Evolutionary conservation across 2,797 vertebrate genomes (phyloP).

Genomic region (Falco berigora): DNA sequence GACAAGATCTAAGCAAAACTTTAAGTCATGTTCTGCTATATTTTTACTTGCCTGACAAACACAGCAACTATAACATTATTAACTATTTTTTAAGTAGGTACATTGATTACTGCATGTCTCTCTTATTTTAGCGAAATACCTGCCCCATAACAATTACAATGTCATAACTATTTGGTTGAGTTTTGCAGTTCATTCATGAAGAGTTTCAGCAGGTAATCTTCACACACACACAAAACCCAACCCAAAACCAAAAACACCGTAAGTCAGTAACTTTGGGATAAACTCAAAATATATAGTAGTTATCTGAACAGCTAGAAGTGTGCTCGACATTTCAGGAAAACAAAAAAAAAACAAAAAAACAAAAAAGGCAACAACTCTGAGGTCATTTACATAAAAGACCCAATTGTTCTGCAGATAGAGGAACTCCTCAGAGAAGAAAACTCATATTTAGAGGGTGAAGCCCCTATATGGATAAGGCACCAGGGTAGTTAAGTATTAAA

Average conservation of each 20-base stretch:
- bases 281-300: not conserved
- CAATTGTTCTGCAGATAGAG: not conserved
- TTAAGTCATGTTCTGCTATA: not conserved
- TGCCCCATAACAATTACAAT: not conserved
- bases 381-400: not conserved
- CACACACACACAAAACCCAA: not conserved
- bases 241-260: not conserved
- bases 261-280: not conserved
- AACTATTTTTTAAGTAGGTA: not conserved
- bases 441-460: not conserved
- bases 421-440: not conserved
- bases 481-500: not conserved
- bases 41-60: not conserved
- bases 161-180: not conserved
- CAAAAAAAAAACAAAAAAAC: not conserved
- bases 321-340: not conserved
- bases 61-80: not conserved
- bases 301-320: not conserved
- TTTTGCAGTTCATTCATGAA: not conserved
- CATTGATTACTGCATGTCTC: not conserved
- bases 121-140: not conserved
- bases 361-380: not conserved
- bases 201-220: not conserved
- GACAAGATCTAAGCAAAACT: not conserved
- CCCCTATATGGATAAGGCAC: not conserved